Evolutionary conservation across 2,888 invertebrate species (phyloP).

Genomic region (Papilio gigon): DNA sequence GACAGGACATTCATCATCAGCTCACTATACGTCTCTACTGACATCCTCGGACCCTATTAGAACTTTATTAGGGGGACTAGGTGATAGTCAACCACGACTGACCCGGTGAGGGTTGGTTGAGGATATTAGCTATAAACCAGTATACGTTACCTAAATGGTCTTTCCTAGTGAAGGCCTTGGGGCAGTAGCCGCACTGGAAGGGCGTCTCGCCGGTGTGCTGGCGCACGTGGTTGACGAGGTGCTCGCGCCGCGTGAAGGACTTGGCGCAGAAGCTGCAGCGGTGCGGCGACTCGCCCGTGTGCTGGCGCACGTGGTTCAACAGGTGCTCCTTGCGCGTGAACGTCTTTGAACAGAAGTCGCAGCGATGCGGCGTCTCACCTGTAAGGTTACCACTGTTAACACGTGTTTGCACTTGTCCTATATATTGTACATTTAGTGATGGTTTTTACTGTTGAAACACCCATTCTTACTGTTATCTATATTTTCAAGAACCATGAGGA

Average conservation of each 20-base stretch:
- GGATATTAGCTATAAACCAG: too few relatives aligned
- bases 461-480: too few relatives aligned
- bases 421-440: not conserved
- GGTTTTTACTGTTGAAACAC: not conserved
- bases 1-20: too few relatives aligned
- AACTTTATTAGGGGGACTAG: too few relatives aligned
- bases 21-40: too few relatives aligned
- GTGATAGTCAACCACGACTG: too few relatives aligned
- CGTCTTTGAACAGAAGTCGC: slow-evolving; percentile 90
- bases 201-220: slow-evolving; percentile 90
- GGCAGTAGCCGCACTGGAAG: slow-evolving; percentile 91
- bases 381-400: slow-evolving; percentile 43
- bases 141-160: slow-evolving; percentile 85
- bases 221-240: slow-evolving; percentile 92
- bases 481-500: too few relatives aligned
- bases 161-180: slow-evolving; percentile 92
- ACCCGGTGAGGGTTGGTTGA: too few relatives aligned
- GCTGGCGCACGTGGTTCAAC: slow-evolving; percentile 89
- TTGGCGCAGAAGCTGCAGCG: slow-evolving; percentile 93
- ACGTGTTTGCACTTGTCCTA: not conserved
- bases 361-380: slow-evolving; percentile 89
- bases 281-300: slow-evolving; percentile 92
- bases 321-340: slow-evolving; percentile 90
- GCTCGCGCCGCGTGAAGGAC: slow-evolving; percentile 93
- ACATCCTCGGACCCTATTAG: too few relatives aligned